phyloP scores from a whole-genome alignment of 64 coral and sea anemone species.

The Montipora foliosa region DNA sequence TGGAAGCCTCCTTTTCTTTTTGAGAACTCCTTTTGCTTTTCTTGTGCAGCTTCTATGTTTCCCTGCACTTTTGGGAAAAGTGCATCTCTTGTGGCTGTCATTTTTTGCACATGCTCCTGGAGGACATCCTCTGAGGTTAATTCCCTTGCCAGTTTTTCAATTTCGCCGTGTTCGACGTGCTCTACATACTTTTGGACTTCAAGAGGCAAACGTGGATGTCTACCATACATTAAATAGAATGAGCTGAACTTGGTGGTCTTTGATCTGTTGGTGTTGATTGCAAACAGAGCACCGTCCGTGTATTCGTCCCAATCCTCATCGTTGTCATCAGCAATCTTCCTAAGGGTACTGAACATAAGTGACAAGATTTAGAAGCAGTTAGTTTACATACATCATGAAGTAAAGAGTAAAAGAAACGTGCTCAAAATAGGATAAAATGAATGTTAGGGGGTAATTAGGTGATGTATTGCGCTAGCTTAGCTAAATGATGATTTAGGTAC shows the following conservation, averaged over 20 bases:
- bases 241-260: background rate
- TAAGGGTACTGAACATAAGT: no score
- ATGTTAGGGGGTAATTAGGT: no score
- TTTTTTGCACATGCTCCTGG: background rate
- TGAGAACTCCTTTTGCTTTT: conserved; percentile 7
- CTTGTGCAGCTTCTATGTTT: conserved; percentile 46
- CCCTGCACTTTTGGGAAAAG: background rate
- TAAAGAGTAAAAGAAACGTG: no score
- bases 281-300: background rate
- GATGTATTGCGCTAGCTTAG: no score
- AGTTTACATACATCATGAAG: no score
- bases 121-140: background rate
- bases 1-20: background rate
- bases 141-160: background rate
- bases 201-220: conserved; percentile 37
- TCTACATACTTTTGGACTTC: conserved; percentile 14
- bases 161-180: background rate
- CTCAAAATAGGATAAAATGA: no score
- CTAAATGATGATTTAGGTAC: no score
- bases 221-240: conserved; percentile 39
- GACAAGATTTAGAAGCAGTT: no score
- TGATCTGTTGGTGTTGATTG: background rate
- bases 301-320: no score
- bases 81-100: background rate
- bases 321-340: no score